These are phyloP conservation scores for Triplophysa rosa DNA, from an alignment of 2,113 vertebrate genomes.

Conservation along the genomic window DNA sequence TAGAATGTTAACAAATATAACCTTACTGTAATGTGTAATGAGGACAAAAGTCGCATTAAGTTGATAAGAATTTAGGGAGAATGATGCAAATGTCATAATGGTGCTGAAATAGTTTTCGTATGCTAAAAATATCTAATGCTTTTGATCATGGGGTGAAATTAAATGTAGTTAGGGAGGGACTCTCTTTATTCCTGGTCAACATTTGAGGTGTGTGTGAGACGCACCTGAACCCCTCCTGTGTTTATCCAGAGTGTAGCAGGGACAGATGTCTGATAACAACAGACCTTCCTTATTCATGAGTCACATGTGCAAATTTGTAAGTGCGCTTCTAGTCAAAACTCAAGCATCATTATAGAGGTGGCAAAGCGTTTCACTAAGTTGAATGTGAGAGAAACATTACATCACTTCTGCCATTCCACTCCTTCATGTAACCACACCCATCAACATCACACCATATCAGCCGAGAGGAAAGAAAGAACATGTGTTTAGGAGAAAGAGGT, in stretches of 20 bases:
- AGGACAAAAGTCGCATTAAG: no score
- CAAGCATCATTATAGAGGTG: background rate
- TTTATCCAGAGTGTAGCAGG: conserved; percentile 35
- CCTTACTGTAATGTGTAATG: no score
- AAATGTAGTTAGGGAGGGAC: no score
- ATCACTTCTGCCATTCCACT: conserved; percentile 42
- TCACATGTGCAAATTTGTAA: background rate
- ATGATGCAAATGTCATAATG: no score
- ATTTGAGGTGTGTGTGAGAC: background rate
- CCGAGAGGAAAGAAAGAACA: conserved; percentile 48
- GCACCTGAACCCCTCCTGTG: conserved; percentile 47
- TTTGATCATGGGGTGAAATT: no score
- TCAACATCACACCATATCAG: conserved; percentile 69
- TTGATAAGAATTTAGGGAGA: no score
- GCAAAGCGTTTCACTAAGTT: background rate
- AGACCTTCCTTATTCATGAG: background rate
- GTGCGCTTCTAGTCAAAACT: conserved; percentile 7
- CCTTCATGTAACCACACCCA: conserved; percentile 61
- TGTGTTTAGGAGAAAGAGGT: conserved; percentile 20
- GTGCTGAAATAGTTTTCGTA: no score
- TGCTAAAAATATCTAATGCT: no score
- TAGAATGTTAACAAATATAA: no score
- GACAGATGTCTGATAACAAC: conserved; percentile 43
- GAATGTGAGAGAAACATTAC: conserved; percentile 14
- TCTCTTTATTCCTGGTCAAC: background rate